These are phyloP conservation scores for Pollenia labialis DNA, from an alignment of 2,888 invertebrate species.

Conservation along the genomic window DNA sequence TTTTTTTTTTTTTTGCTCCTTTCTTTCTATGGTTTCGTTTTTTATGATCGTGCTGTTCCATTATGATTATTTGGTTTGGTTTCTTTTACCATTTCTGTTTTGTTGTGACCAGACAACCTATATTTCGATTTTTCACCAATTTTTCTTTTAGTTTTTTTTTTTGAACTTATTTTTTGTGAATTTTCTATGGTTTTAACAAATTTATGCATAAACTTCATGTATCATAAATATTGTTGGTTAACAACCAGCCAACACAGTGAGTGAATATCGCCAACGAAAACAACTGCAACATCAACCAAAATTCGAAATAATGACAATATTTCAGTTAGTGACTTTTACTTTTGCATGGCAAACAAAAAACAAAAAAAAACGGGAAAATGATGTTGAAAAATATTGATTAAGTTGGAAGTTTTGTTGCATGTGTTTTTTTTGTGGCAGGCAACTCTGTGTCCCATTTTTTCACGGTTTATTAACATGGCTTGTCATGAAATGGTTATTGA, in stretches of 20 bases:
- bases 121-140: slow-evolving; percentile 53
- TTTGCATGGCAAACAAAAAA: slow-evolving; percentile 42
- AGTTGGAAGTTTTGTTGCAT: slow-evolving; percentile 41
- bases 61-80: slow-evolving; percentile 40
- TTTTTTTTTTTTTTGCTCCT: slow-evolving; percentile 4
- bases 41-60: slow-evolving; percentile 59
- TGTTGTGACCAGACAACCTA: slow-evolving; percentile 72
- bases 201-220: slow-evolving; percentile 71
- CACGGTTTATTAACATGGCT: slow-evolving; percentile 60
- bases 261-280: slow-evolving; percentile 11
- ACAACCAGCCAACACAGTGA: slow-evolving; percentile 45
- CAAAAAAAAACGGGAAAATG: slow-evolving; percentile 1
- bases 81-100: slow-evolving; percentile 22
- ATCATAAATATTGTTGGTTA: slow-evolving; percentile 68
- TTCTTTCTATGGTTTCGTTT: slow-evolving; percentile 55
- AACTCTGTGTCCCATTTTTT: slow-evolving; percentile 70
- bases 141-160: slow-evolving; percentile 2
- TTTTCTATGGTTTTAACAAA: slow-evolving; percentile 52
- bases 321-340: slow-evolving; percentile 69
- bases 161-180: not conserved
- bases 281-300: not conserved
- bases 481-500: slow-evolving; percentile 68
- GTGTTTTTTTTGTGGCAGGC: not conserved
- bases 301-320: slow-evolving; percentile 65
- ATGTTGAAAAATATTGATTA: slow-evolving; percentile 64